Evolutionary conservation across 1,140 invertebrate genomes (phyloP), one percentile per base, ranked within the genome.

Genomic region (Aleiodes sp.): DNA sequence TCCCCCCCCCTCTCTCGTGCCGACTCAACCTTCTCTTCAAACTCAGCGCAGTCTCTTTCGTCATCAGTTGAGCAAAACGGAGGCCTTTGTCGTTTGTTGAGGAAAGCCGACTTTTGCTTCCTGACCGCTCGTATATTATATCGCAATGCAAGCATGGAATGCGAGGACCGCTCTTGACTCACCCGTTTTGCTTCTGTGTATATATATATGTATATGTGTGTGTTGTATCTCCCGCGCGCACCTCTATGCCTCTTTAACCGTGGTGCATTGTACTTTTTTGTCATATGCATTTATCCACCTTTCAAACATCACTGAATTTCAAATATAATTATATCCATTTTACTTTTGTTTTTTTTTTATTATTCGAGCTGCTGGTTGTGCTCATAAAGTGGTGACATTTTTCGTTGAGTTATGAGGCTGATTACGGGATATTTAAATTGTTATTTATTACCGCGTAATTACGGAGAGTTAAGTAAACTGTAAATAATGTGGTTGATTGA

Each of bases 21-120:
- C 65, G 71, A 62, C 70, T 71, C 65, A 63, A 68, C 35, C 64
- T 52, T 69, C 37, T 66, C 37, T 73, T 73, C 31, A 39, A 57
- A 24, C 59, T 19, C 29, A 37, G 14, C 16, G 59, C 43, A n/a
- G n/a, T n/a, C n/a, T n/a, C 67, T 69, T 81, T 82, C 78, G 73
- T 79, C 56, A 59, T 59, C 79, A 79, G 77, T 73, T 76, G n/a
- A 68, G 62, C 65, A 68, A 73, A 60, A 14, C n/a, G n/a, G 61
- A 68, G 70, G 73, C 77, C 79, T 81, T 82, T 81, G 79, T 80
- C 76, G 70, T n/a, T n/a, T n/a, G n/a, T 78, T 76, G 72, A 75
- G 73, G 73, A 77, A 79, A 79, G 79, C 80, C 79, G 79, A 79
- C 80, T n/a, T n/a, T n/a, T 72, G 79, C 73, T 75, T 80, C 66